These are phyloP conservation scores for Drymodes brunneopygia DNA, from an alignment of 2,113 vertebrate species.

Conservation along the genomic window DNA sequence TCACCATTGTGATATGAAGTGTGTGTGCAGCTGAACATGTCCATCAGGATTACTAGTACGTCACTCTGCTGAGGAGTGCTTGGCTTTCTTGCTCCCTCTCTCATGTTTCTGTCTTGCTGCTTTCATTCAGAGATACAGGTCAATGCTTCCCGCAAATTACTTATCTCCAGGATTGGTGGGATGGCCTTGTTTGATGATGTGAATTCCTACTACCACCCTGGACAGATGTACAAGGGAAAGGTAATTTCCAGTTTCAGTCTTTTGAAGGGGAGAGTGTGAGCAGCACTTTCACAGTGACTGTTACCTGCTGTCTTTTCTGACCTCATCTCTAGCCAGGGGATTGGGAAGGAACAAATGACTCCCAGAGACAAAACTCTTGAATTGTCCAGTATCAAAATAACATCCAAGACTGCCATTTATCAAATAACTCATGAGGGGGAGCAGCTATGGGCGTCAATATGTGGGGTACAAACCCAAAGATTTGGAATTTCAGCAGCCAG, in stretches of 20 bases:
- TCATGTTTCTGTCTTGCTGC: not conserved
- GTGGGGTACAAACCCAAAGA: not conserved
- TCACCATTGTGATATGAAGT: not conserved
- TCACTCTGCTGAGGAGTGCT: not conserved
- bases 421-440: not conserved
- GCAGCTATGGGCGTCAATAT: not conserved
- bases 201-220: slow-evolving; percentile 61
- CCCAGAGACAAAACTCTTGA: not conserved
- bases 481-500: not conserved
- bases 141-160: slow-evolving; percentile 28
- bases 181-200: slow-evolving; percentile 43
- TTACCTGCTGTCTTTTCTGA: not conserved
- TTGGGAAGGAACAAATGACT: not conserved
- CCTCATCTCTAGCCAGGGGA: not conserved
- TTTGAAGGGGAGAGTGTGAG: not conserved
- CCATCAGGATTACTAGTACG: not conserved
- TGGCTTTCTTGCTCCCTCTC: not conserved
- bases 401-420: not conserved
- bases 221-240: slow-evolving; percentile 62
- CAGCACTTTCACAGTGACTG: not conserved
- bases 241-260: slow-evolving; percentile 20
- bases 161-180: slow-evolving; percentile 32
- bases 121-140: slow-evolving; percentile 22
- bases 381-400: not conserved
- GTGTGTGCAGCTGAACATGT: not conserved